These are phyloP conservation scores for Listronotus bonariensis DNA, from an alignment of 1,140 invertebrate species.

Conservation along the genomic window DNA sequence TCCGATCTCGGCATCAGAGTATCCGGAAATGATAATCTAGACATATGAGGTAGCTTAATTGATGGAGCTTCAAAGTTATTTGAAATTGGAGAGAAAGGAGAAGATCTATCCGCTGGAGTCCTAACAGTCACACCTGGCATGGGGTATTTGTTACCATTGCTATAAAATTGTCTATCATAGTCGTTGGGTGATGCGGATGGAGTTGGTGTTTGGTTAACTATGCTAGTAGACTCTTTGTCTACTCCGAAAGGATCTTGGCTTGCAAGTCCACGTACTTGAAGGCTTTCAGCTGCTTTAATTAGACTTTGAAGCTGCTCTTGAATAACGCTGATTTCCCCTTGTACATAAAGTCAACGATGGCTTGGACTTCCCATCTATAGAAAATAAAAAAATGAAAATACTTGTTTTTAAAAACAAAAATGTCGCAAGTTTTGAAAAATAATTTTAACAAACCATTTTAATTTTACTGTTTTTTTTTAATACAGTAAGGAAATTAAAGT, in stretches of 20 bases:
- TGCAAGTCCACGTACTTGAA: slow-evolving; percentile 79
- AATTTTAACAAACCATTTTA: no score
- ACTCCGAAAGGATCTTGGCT: slow-evolving; percentile 68
- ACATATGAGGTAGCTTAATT: slow-evolving; percentile 59
- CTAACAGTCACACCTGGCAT: slow-evolving; percentile 42
- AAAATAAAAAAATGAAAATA: no score
- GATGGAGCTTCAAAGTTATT: slow-evolving; percentile 44
- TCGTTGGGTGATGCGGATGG: slow-evolving; percentile 65
- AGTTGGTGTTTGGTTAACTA: slow-evolving; percentile 58
- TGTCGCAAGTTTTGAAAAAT: no score
- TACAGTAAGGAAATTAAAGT: no score
- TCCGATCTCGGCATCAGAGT: slow-evolving; percentile 44
- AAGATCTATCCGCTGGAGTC: slow-evolving; percentile 38
- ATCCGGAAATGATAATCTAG: slow-evolving; percentile 59
- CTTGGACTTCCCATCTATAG: slow-evolving; percentile 74
- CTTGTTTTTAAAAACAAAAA: no score
- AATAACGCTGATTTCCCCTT: slow-evolving; percentile 85
- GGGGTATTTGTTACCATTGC: slow-evolving; percentile 40
- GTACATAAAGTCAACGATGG: slow-evolving; percentile 92
- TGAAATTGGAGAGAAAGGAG: slow-evolving; percentile 43
- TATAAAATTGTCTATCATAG: slow-evolving; percentile 54
- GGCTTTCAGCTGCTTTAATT: slow-evolving; percentile 82
- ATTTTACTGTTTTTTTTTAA: no score
- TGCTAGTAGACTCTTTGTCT: slow-evolving; percentile 58
- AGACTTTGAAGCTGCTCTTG: slow-evolving; percentile 80